A percentile compares a stretch with the other conserved stretches of the same genome.
phyloP scores from a whole-genome alignment of 64 coral and sea anemone genomes.

The Platygyra sinensis region DNA sequence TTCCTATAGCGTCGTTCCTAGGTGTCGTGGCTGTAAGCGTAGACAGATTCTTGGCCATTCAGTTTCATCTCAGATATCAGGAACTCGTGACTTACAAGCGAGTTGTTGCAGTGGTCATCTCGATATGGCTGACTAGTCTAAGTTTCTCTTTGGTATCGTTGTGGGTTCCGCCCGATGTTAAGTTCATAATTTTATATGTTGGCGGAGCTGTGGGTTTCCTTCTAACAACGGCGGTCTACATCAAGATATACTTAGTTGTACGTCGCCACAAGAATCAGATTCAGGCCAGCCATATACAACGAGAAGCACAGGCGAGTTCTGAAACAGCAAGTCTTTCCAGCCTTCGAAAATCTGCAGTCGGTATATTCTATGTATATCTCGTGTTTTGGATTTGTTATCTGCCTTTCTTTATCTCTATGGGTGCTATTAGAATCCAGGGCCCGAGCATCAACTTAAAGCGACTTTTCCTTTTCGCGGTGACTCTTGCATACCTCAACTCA shows the following conservation, averaged over 20 bases:
- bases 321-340: not conserved
- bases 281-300: not conserved
- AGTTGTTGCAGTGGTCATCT: not conserved
- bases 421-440: not conserved
- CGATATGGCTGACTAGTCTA: not conserved
- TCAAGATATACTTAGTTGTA: not conserved
- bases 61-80: slow-evolving; percentile 47
- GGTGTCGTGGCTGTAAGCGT: not conserved
- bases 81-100: slow-evolving; percentile 36
- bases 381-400: not conserved
- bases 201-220: not conserved
- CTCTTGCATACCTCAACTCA: not conserved
- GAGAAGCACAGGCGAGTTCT: not conserved
- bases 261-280: slow-evolving; percentile 8
- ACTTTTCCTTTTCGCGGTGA: not conserved
- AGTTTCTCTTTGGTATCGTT: not conserved
- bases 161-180: not conserved
- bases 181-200: not conserved
- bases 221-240: not conserved
- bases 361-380: not conserved
- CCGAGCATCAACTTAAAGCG: not conserved
- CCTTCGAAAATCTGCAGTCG: not conserved
- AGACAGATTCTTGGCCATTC: slow-evolving; percentile 12
- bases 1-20: slow-evolving; percentile 2
- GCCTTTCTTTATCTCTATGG: not conserved